Evolutionary conservation across 2,888 invertebrate species (phyloP).

Genomic region (Hipparchia sbordonii): DNA sequence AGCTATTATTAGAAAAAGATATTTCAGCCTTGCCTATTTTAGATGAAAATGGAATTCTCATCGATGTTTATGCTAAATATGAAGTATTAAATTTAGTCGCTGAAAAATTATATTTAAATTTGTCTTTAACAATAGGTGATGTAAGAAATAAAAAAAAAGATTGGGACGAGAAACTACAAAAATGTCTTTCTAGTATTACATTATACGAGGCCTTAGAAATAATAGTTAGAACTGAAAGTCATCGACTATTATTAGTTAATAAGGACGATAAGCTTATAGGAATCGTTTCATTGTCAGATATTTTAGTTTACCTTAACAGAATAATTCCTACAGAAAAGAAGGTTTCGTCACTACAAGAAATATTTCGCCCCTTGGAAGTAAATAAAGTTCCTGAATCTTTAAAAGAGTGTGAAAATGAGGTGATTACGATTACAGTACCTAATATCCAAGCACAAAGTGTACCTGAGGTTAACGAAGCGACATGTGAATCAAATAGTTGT

Average conservation of each 20-base stretch:
- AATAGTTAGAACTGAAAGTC: conserved; percentile 94
- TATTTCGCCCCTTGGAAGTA: conserved; percentile 76
- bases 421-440: conserved; percentile 73
- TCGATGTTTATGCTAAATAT: conserved; percentile 78
- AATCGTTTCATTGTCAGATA: conserved; percentile 78
- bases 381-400: conserved; percentile 74
- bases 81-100: conserved; percentile 90
- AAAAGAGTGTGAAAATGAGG: conserved; percentile 73
- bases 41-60: conserved; percentile 68
- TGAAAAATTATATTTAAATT: conserved; percentile 95
- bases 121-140: conserved; percentile 92
- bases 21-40: conserved; percentile 75
- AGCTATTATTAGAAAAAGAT: conserved; percentile 72
- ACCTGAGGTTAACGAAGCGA: conserved; percentile 56
- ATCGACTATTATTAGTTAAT: conserved; percentile 80
- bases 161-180: conserved; percentile 96
- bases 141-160: conserved; percentile 94
- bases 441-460: conserved; percentile 54
- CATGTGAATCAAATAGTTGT: conserved; percentile 45
- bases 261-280: conserved; percentile 76
- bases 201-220: conserved; percentile 93
- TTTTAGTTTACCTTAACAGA: conserved; percentile 79
- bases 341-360: conserved; percentile 76
- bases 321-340: conserved; percentile 78
- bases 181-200: conserved; percentile 93